Percentiles rank a stretch among this genome's conserved stretches.
phyloP scores from a whole-genome alignment of 1,140 invertebrate genomes.

The Planococcus citri region DNA sequence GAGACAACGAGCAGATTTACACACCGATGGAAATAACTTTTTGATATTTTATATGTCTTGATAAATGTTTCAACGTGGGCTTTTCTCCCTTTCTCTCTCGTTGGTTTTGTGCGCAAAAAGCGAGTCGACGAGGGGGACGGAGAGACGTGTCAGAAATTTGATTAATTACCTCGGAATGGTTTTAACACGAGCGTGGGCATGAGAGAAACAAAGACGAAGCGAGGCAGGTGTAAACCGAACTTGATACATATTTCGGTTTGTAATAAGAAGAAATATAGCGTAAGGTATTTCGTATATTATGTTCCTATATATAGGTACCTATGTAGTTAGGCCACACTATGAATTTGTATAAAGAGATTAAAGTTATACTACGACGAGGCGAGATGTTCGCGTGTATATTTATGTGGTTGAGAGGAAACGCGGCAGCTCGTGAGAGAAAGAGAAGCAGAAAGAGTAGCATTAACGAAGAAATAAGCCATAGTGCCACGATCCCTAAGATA shows the following conservation, averaged over 20 bases:
- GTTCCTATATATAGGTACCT: background rate
- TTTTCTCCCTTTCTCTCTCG: too few relatives aligned
- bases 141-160: background rate
- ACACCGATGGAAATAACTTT: background rate
- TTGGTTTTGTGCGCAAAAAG: too few relatives aligned
- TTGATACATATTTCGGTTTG: background rate
- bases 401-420: too few relatives aligned
- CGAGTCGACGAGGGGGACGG: too few relatives aligned
- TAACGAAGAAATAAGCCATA: too few relatives aligned
- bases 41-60: background rate
- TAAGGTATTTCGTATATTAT: background rate
- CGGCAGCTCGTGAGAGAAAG: too few relatives aligned
- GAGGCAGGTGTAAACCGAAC: background rate
- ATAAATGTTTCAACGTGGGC: background rate
- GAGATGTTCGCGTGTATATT: too few relatives aligned
- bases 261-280: background rate
- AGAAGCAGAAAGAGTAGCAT: background rate
- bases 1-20: background rate
- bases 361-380: background rate
- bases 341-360: conserved; percentile 7
- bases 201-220: background rate
- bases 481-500: background rate
- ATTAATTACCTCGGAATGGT: background rate
- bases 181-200: background rate
- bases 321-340: background rate